Conservation (phyloP, 1,140 invertebrate genomes). For the Brachionus paranguensis region DNA sequence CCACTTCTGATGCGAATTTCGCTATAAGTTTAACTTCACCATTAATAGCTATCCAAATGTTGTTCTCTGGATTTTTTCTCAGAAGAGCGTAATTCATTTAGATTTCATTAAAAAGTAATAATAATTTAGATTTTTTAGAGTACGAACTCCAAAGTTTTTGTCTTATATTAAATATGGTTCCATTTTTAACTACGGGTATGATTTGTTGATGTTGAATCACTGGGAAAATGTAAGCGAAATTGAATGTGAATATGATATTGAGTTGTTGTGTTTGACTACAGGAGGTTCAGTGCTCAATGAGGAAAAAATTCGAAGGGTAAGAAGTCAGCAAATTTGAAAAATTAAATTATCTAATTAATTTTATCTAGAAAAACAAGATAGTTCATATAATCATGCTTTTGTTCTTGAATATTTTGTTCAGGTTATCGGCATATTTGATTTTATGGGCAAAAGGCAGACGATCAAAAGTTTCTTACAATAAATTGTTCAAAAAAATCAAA, state of each 20-base stretch:
- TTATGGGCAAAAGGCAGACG: conserved; percentile 4
- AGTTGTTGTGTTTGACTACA: background rate
- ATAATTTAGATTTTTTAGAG: background rate
- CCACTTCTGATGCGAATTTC: background rate
- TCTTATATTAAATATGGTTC: conserved; percentile 14
- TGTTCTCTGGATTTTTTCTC: conserved; percentile 37
- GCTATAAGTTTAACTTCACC: background rate
- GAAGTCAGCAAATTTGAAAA: too few species aligned
- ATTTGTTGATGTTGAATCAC: conserved; percentile 22
- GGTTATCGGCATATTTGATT: background rate
- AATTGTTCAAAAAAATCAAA: background rate
- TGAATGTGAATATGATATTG: conserved; percentile 36
- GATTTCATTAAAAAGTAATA: too few species aligned
- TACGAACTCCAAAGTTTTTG: background rate
- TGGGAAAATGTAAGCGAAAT: conserved; percentile 34
- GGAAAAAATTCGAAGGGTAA: background rate
- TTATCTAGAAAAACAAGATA: background rate
- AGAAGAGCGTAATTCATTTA: conserved; percentile 12
- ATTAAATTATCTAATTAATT: background rate
- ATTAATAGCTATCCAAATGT: conserved; percentile 3
- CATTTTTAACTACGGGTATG: background rate
- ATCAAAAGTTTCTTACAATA: background rate
- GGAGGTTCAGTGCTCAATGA: background rate
- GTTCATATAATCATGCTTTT: background rate
- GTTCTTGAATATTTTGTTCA: background rate